A percentile compares a stretch with the other conserved stretches of the same genome.
Conservation (phyloP, 2,888 invertebrate species). For the Chaetogeoica ovagalla region DNA sequence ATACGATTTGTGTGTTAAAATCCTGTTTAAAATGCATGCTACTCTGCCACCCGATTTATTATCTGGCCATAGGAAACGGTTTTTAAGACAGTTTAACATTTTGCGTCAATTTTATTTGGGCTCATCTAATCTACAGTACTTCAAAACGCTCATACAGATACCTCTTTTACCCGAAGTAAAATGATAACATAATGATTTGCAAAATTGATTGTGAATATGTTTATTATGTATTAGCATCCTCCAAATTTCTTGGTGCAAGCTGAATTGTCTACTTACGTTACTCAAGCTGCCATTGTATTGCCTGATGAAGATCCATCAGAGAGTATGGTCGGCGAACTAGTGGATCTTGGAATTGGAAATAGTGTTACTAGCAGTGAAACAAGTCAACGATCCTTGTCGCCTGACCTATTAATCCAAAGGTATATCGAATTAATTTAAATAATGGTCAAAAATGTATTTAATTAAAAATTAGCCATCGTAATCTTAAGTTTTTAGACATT, state of each 20-base stretch:
- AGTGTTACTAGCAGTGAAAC: constrained; percentile 55
- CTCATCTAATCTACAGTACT: constrained; percentile 93
- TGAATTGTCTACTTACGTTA: constrained; percentile 89
- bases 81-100: constrained; percentile 84
- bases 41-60: constrained; percentile 88
- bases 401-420: constrained; percentile 62
- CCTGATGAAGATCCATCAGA: constrained; percentile 68
- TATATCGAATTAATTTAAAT: constrained; percentile 55
- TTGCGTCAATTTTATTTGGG: constrained; percentile 91
- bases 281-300: constrained; percentile 87
- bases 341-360: constrained; percentile 56
- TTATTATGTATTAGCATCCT: constrained; percentile 66
- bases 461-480: background rate
- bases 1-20: constrained; percentile 94
- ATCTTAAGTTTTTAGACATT: background rate
- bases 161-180: constrained; percentile 84
- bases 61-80: constrained; percentile 85
- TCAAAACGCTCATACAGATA: constrained; percentile 90
- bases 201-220: constrained; percentile 29
- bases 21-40: constrained; percentile 92
- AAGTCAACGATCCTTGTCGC: constrained; percentile 61
- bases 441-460: background rate
- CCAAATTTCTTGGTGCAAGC: constrained; percentile 93
- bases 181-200: constrained; percentile 34
- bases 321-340: constrained; percentile 60